Percentiles rank a stretch among this genome's conserved stretches.
Evolutionary conservation across 2,797 vertebrate genomes (phyloP).

Genomic region (Bovichtus variegatus): DNA sequence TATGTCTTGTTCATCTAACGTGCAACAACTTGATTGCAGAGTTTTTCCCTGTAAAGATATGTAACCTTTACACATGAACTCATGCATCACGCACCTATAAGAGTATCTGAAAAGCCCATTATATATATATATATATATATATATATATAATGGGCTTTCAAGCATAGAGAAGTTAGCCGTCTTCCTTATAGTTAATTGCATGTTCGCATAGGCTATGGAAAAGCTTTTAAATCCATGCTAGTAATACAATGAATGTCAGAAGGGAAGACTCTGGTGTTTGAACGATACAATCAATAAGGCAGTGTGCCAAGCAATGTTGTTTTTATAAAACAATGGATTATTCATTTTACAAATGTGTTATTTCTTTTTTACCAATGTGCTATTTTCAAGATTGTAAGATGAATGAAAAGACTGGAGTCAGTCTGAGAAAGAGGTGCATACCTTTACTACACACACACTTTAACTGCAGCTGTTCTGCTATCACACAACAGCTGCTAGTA

Average conservation of each 20-base stretch:
- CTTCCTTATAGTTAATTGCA: conserved; percentile 11
- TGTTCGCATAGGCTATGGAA: conserved; percentile 12
- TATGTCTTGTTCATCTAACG: conserved; percentile 49
- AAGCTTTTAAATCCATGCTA: conserved; percentile 25
- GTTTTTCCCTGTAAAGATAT: conserved; percentile 30
- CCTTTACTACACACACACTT: background rate
- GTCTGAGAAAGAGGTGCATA: background rate
- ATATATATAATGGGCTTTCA: conserved; percentile 19
- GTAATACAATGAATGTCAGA: conserved; percentile 23
- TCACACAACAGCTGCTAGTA: conserved; percentile 13
- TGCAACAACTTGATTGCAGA: conserved; percentile 31
- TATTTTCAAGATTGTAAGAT: background rate
- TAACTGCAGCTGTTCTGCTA: conserved; percentile 11
- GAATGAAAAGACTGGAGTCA: background rate
- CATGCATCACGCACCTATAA: background rate
- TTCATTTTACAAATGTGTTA: conserved; percentile 2
- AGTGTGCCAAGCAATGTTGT: conserved; percentile 14
- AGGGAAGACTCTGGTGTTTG: conserved; percentile 13
- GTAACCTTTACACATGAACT: no score
- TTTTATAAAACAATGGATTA: background rate
- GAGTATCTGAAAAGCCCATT: background rate
- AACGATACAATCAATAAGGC: conserved; percentile 2
- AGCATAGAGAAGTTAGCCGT: background rate
- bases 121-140: no score
- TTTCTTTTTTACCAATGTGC: conserved; percentile 10